Base-by-base conservation (phyloP, 1,140 invertebrate genomes). In the Sycophaga agraensis region DNA sequence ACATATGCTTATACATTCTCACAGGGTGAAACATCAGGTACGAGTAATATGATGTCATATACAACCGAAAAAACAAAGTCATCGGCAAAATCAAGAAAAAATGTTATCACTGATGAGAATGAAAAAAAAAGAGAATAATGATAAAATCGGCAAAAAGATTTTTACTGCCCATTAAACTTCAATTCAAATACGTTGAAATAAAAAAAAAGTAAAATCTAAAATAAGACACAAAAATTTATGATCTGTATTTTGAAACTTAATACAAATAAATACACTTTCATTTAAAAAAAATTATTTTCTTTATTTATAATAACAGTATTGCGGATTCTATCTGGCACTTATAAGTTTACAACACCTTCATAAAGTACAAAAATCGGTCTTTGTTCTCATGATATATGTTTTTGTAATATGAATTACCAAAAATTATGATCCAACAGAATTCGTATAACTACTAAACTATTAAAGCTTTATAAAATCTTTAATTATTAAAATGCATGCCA, bases 291-390 rank as follows among this genome's bases (percentile, higher is more conserved):
- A 16, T 0, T 24, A 7, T n/a, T n/a, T n/a, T 54, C 12, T 54
- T 48, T 61, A 61, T 61, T 54, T 40, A 19, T 40, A 46, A 43
- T 19, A 46, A 59, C 46, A 51, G 51, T 43, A 59, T 37, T 12
- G 46, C n/a, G 7, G 6, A 45, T 14, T 37, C 28, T 11, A 34
- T 45, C 19, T 43, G 58, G 28, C 40, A 59, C 46, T 17, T 48
- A 42, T 16, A 17, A 12, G 4, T 53, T 46, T 48, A 42, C 9
- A 31, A 39, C n/a, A 31, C 8, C 8, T 55, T 53, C 48, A 46
- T n/a, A 55, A 48, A 16, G 40, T 40, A 54, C 14, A 48, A 61
- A 55, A 55, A 49, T 61, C 40, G n/a, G 19, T 61, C 8, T 28
- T 51, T 51, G 24, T 22, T n/a, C n/a, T n/a, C n/a, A n/a, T n/a